Conservation (phyloP, 1,140 invertebrate genomes). For the Procambarus virginalis region DNA sequence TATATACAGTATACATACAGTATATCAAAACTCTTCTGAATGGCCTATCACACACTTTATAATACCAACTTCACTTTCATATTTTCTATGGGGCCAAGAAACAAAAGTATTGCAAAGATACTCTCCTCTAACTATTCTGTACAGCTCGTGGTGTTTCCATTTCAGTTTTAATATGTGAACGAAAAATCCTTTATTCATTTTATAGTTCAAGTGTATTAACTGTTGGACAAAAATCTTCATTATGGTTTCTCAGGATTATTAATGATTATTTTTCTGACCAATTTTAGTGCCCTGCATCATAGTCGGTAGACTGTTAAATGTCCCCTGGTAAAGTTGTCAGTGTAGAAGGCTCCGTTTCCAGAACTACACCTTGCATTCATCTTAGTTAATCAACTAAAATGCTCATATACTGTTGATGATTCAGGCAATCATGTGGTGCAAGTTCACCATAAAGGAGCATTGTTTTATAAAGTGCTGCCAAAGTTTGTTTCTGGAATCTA, state of each 20-base stretch:
- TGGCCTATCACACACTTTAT: constrained; percentile 41
- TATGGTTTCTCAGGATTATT: constrained; percentile 42
- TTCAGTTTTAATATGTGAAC: background rate
- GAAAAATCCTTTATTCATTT: constrained; percentile 4
- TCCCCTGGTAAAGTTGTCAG: constrained; percentile 26
- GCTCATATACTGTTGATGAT: constrained; percentile 24
- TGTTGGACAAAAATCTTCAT: constrained; percentile 10
- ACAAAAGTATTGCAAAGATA: constrained; percentile 44
- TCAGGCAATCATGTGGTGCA: constrained; percentile 41
- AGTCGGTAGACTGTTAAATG: constrained; percentile 42
- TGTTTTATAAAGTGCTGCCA: background rate
- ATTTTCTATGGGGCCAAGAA: constrained; percentile 45
- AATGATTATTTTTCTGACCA: constrained; percentile 9
- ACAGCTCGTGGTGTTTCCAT: constrained; percentile 16
- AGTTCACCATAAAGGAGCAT: constrained; percentile 13
- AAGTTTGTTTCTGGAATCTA: constrained; percentile 20
- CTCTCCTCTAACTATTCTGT: constrained; percentile 23
- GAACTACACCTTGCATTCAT: constrained; percentile 15
- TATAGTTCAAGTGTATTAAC: constrained; percentile 31
- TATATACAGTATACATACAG: constrained; percentile 5
- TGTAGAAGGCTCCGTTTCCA: constrained; percentile 4
- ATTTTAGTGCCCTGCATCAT: constrained; percentile 45
- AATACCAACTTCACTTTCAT: constrained; percentile 33
- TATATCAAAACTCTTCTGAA: constrained; percentile 46
- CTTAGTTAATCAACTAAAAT: constrained; percentile 13